Base-by-base conservation (phyloP, 2,888 invertebrate species). In the Drosophila multiciliata region DNA sequence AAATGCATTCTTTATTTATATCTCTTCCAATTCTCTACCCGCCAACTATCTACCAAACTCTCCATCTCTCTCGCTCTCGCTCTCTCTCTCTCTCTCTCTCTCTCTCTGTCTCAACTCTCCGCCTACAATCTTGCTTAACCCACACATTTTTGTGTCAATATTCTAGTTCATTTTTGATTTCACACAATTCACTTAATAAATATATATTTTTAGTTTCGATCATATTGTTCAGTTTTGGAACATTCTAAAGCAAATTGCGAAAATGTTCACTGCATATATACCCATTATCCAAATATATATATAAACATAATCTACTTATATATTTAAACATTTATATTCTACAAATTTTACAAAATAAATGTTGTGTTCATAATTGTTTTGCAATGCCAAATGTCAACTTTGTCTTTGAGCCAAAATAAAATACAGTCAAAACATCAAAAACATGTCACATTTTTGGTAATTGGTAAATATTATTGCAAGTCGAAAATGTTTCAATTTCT, bases 291-390 rank as follows among this genome's bases (percentile, higher is more conserved):
- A 75, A 48, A 66, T 45, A 61, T 26, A 66, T 26, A 66, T 75
- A 50, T 55, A 50, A 71, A 75, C 45, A 71, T 75, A 70, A 65
- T 75, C 58, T 26, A 69, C 32, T 69, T 58, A 70, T 58, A 70
- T 52, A 66, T 58, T 79, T 54, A 26, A 55, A 55, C 36, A 55
- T 58, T 55, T 50, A 71, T 79, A 72, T 69, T 82, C 79, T 54
- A 67, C 20, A 68, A 64, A 58, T 60, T 80, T 66, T 69, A 64
- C 62, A 62, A 87, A 81, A 87, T 84, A 58, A 78, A 82, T 84
- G 83, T 84, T 84, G 83, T 84, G 87, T 84, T 81, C 60, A 63
- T 66, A 88, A 83, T 83, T 83, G 87, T 84, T 89, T 83, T 89
- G 83, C 87, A 71, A 83, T 87, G 83, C 77, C 77, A 45, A 23